Conservation (phyloP, 2,113 vertebrate genomes). For the Sus scrofa region T2T-Sscrofa CM000827.6:49557501-49558000, state of each 20-base stretch:
- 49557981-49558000: neutral
- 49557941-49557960: neutral
- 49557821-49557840: neutral
- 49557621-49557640: neutral
- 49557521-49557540: neutral
- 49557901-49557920: neutral
- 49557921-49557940: neutral
- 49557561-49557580: accelerated
- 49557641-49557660: neutral
- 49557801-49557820: neutral
- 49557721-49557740: neutral
- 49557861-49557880: neutral
- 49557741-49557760: neutral
- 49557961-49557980: neutral
- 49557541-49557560: neutral
- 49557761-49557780: neutral
- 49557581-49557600: neutral
- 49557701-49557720: neutral
- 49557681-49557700: neutral
- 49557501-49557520: neutral
- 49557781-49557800: neutral
- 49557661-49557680: neutral
- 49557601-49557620: neutral
- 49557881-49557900: neutral
- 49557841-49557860: neutral